Percentiles rank a stretch among this genome's conserved stretches.
These are phyloP conservation scores for Thomomys bottae DNA, from an alignment of 2,113 vertebrate species.

Conservation along the genomic window DNA sequence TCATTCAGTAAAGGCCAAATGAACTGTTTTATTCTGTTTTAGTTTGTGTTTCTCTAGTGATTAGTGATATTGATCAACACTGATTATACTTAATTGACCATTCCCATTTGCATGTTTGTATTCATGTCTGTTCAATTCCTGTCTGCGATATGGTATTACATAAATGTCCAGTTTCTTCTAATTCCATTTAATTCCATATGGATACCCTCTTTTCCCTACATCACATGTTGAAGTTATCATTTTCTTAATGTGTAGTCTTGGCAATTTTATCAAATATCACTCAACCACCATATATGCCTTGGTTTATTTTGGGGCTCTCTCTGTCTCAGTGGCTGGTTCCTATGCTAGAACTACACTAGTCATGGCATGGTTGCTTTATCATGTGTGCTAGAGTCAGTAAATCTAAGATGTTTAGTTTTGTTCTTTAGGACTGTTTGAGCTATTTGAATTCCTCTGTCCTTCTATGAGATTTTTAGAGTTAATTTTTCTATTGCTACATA, in stretches of 20 bases:
- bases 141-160: neutral
- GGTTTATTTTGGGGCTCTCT: neutral
- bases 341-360: neutral
- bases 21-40: neutral
- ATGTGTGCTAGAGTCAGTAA: neutral
- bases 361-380: neutral
- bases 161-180: neutral
- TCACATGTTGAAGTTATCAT: neutral
- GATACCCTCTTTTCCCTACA: neutral
- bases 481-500: neutral
- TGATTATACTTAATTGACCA: neutral
- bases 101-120: neutral
- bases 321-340: neutral
- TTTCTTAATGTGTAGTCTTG: neutral
- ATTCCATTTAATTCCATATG: neutral
- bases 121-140: neutral
- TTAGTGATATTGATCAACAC: neutral
- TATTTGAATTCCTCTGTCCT: neutral
- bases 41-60: neutral
- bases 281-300: neutral
- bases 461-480: neutral
- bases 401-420: neutral
- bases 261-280: neutral
- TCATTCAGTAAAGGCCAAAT: neutral
- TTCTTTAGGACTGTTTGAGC: neutral